Base-by-base conservation (phyloP, 64 coral and sea anemone species). In the Astreopora myriophthalma region DNA sequence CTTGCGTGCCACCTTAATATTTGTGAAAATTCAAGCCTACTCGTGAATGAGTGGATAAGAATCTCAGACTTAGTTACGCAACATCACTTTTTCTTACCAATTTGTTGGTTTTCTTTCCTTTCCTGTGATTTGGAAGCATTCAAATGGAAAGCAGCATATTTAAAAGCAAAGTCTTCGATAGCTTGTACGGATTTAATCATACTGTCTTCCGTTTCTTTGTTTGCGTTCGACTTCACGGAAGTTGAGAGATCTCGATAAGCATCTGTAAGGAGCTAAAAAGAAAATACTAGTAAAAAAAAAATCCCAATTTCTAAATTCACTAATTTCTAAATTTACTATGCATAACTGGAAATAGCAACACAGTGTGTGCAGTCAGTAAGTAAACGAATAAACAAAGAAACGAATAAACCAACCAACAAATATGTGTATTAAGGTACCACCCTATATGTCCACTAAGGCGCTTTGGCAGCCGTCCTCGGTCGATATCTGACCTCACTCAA, bases 81-180 rank as follows among this genome's bases (percentile, higher is more conserved):
- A 7, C 0, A 11, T 13, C 38, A 26, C n/a, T 27, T 23, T 79
- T 27, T 7, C 19, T 80, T 60, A 80, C 77, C 77, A 9, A 80
- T 80, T 7, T 80, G 77, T 80, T 80, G 30, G 77, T 80, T 80
- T 80, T 80, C 51, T 7, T 17, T 80, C 29, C 77, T 57, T 48
- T 80, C 27, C 6, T 80, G 48, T 11, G 0, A 60, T n/a, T 60
- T 32, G 17, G 77, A 60, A 14, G 30, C 48, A 61, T 80, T 80
- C 49, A 80, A 60, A 25, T 80, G 58, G 29, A 80, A 61, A 16
- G 51, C 34, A 3, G 49, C 77, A 48, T 80, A 80, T 62, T 19
- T 62, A n/a, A 80, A 80, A 8, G 77, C 77, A 35, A 61, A 80
- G 27, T 61, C 77, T 23, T 80, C 77, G 0, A 80, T 60, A 10